Conservation (phyloP, 2,888 invertebrate genomes). For the Microchrysa polita region DNA sequence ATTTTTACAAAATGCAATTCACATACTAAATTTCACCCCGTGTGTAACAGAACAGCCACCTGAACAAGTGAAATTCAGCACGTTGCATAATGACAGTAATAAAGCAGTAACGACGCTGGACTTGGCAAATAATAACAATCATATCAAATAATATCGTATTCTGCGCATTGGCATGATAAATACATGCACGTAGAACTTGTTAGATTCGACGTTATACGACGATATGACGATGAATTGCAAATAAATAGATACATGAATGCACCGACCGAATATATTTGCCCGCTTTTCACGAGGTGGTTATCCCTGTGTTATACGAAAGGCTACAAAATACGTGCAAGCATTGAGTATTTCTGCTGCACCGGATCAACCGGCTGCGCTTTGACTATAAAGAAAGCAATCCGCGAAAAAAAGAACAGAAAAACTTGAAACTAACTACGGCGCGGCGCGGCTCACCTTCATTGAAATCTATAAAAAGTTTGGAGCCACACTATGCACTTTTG, state of each 20-base stretch:
- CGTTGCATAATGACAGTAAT: conserved; percentile 49
- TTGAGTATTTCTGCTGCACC: no score
- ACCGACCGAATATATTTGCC: no score
- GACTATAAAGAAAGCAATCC: no score
- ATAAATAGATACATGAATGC: conserved; percentile 13
- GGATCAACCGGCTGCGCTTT: no score
- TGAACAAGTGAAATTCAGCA: conserved; percentile 40
- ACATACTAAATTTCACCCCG: conserved; percentile 30
- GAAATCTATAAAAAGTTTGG: no score
- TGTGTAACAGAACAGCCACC: conserved; percentile 42
- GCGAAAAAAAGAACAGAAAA: no score
- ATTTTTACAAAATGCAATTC: background rate
- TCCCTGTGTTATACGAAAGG: no score
- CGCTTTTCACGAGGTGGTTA: no score
- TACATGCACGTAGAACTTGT: conserved; percentile 49
- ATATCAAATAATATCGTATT: conserved; percentile 44
- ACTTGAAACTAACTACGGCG: no score
- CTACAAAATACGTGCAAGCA: no score
- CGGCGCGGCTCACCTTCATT: no score
- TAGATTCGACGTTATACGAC: conserved; percentile 9
- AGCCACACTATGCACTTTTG: no score
- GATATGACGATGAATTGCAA: background rate
- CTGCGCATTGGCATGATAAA: conserved; percentile 48
- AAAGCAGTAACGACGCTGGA: conserved; percentile 45
- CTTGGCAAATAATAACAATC: conserved; percentile 49